Evolutionary conservation across 2,797 vertebrate genomes (phyloP).

Genomic region (Notoglanidium macrostoma): DNA sequence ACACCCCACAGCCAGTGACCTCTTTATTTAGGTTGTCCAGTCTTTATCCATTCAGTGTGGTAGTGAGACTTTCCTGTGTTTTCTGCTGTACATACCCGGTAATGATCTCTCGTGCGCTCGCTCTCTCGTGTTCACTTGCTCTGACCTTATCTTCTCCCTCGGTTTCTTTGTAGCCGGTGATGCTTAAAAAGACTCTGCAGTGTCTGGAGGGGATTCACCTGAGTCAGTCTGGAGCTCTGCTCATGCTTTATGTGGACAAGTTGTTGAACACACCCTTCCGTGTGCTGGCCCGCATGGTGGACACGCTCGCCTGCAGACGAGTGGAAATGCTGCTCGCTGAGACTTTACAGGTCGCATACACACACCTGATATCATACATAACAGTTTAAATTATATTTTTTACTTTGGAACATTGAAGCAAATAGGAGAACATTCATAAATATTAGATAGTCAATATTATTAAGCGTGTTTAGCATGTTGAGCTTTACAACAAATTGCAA

Average conservation of each 20-base stretch:
- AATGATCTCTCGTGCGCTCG: neutral
- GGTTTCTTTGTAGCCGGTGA: slow-evolving; percentile 82
- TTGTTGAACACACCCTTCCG: slow-evolving; percentile 90
- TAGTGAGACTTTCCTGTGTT: neutral
- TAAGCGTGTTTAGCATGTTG: neutral
- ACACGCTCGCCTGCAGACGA: slow-evolving; percentile 93
- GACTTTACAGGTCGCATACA: slow-evolving; percentile 84
- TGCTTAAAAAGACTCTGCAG: slow-evolving; percentile 92
- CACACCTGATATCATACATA: neutral
- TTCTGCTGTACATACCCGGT: neutral
- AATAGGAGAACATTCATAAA: neutral
- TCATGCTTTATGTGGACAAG: slow-evolving; percentile 93
- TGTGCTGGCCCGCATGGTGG: slow-evolving; percentile 94
- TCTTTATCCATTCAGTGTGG: neutral
- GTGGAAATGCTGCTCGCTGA: slow-evolving; percentile 98
- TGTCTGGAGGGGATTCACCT: slow-evolving; percentile 97
- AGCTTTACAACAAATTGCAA: neutral
- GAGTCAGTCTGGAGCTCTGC: slow-evolving; percentile 93
- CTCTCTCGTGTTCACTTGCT: neutral
- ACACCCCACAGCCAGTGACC: neutral
- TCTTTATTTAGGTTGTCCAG: neutral
- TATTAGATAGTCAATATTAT: neutral
- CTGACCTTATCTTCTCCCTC: neutral
- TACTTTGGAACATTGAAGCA: neutral
- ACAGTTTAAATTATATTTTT: neutral